A percentile compares a stretch with the other conserved stretches of the same genome.
These are phyloP conservation scores for Drosophila funebris DNA, from an alignment of 1,140 invertebrate species.

Conservation along the genomic window DNA sequence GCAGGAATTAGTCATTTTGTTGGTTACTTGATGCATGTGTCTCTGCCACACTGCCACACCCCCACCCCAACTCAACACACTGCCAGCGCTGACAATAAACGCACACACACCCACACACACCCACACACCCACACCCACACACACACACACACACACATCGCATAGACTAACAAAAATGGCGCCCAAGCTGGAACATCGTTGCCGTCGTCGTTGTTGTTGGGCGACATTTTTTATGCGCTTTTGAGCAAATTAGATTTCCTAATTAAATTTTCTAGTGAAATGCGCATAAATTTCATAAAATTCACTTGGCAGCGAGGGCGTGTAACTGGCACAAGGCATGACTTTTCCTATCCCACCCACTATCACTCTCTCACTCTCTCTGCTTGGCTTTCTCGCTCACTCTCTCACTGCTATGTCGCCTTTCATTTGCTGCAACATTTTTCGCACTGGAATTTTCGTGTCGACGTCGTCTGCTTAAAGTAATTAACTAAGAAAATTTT, in stretches of 20 bases:
- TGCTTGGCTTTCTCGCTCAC: too few relatives aligned
- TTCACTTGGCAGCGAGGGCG: constrained; percentile 49
- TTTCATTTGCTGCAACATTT: constrained; percentile 71
- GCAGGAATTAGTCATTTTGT: constrained; percentile 78
- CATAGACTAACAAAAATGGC: constrained; percentile 58
- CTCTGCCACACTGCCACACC: constrained; percentile 1
- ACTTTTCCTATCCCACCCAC: too few relatives aligned
- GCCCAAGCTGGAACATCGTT: constrained; percentile 29
- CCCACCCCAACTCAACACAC: background rate
- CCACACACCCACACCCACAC: constrained; percentile 15
- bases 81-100: constrained; percentile 34
- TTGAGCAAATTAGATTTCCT: constrained; percentile 84
- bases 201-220: constrained; percentile 8
- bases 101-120: constrained; percentile 18
- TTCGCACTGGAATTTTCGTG: constrained; percentile 53
- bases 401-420: constrained; percentile 39
- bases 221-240: constrained; percentile 82
- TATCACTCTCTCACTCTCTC: background rate
- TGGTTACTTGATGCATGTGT: constrained; percentile 76
- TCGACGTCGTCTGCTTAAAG: constrained; percentile 78
- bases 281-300: constrained; percentile 82
- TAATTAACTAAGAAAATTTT: constrained; percentile 84
- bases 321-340: constrained; percentile 3
- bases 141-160: constrained; percentile 25
- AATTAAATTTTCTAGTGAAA: constrained; percentile 83